A percentile compares a stretch with the other conserved stretches of the same genome.
Evolutionary conservation across 2,113 vertebrate species (phyloP).

Genomic region (Pristiophorus japonicus): DNA sequence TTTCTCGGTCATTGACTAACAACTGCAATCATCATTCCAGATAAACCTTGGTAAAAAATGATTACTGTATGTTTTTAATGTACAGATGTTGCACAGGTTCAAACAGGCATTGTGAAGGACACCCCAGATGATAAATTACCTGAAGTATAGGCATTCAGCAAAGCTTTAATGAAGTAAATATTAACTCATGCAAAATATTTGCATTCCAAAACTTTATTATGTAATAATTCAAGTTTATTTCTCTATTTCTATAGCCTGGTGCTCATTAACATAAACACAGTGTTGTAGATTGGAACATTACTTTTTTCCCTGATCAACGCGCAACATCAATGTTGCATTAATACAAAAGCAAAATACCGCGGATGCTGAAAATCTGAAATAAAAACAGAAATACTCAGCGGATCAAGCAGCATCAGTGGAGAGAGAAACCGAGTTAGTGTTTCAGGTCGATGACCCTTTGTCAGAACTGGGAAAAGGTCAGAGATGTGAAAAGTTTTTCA

Average conservation of each 20-base stretch:
- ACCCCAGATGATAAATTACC: not conserved
- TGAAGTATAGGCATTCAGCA: not conserved
- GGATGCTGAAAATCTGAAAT: no score
- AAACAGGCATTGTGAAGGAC: not conserved
- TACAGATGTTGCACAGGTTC: not conserved
- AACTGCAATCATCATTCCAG: not conserved
- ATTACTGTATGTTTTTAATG: not conserved
- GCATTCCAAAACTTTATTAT: not conserved
- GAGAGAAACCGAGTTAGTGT: no score
- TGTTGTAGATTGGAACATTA: slow-evolving; percentile 3
- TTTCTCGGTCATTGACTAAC: not conserved
- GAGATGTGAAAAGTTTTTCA: no score
- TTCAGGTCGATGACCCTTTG: no score
- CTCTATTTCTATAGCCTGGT: not conserved
- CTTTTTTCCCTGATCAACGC: not conserved
- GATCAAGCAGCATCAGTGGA: no score
- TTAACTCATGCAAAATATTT: not conserved
- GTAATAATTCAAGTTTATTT: not conserved
- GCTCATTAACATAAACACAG: not conserved
- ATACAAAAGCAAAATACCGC: no score
- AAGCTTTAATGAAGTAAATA: not conserved
- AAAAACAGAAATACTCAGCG: no score
- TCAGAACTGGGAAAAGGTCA: no score
- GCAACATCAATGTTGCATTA: not conserved
- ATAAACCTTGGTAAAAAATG: not conserved